These are phyloP conservation scores for Drosophila saltans DNA, from an alignment of 1,140 invertebrate genomes.

Conservation along the genomic window DNA sequence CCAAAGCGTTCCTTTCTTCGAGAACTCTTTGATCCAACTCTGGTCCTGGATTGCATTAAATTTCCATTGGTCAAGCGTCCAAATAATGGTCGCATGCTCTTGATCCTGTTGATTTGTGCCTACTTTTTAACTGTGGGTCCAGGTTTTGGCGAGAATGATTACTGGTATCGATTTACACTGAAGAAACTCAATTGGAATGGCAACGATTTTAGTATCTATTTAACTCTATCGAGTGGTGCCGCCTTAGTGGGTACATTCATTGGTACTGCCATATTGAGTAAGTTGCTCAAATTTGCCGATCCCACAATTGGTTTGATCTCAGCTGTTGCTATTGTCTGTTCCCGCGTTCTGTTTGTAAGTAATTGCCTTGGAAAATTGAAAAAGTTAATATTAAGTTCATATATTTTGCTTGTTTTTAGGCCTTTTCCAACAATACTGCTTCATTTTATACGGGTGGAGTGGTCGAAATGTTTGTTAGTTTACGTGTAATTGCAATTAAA, in stretches of 20 bases:
- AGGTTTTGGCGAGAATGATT: conserved; percentile 68
- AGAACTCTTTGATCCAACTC: conserved; percentile 80
- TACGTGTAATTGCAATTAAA: conserved; percentile 80
- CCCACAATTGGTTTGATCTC: conserved; percentile 75
- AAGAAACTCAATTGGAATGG: conserved; percentile 82
- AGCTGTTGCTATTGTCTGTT: conserved; percentile 65
- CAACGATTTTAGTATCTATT: conserved; percentile 71
- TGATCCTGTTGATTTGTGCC: conserved; percentile 69
- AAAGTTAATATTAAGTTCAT: too few species aligned
- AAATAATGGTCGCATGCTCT: conserved; percentile 66
- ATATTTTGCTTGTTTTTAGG: conserved; percentile 38
- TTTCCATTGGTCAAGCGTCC: conserved; percentile 72
- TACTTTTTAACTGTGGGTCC: conserved; percentile 78
- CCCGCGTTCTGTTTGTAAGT: conserved; percentile 72
- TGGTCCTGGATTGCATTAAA: conserved; percentile 70
- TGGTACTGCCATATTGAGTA: conserved; percentile 78
- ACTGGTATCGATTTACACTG: conserved; percentile 75
- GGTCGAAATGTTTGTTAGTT: conserved; percentile 76
- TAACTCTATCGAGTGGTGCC: conserved; percentile 62
- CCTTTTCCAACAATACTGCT: conserved; percentile 61
- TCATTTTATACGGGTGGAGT: conserved; percentile 73
- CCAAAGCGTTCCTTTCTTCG: conserved; percentile 41
- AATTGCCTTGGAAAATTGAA: neutral
- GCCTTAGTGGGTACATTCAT: conserved; percentile 75
- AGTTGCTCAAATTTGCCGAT: conserved; percentile 75